Base-by-base conservation (phyloP, 2,888 invertebrate species). In the Epirrhoe alternata region DNA sequence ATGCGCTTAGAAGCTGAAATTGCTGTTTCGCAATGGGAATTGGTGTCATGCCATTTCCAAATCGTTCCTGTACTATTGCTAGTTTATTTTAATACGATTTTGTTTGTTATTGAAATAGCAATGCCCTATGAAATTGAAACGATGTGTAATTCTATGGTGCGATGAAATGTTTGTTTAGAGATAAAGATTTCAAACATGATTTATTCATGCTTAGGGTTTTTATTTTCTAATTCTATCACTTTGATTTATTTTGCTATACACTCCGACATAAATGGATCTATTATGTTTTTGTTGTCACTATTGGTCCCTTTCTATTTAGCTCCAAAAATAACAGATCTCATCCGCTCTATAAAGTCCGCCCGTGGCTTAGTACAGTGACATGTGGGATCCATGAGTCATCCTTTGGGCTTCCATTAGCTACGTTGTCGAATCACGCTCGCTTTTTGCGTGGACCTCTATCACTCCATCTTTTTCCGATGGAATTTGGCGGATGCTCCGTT, bases 1-100 rank as follows among this genome's bases (percentile, higher is more conserved):
- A 87, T 92, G 92, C 86, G 87, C 82, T 87, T 84, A 83, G 77
- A 77, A 86, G 84, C 87, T 88, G 87, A 84, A 83, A 89, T 89
- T 86, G 85, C 81, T 79, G 66, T 84, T 86, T 82, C 83, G 85
- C 85, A 86, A 87, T 79, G 74, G 80, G 72, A 78, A 77, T 77
- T 70, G 72, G 70, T 78, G 77, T 81, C 82, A 77, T 77, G 76
- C 75, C 77, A 73, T 79, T 77, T 82, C 63, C 65, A 72, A 79
- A 82, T 72, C 74, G 71, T 42, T 42, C 12, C 38, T 42, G 38
- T 10, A 42, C 38, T 42, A 1, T 3, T 12, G 38, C 76, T 75
- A 69, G 71, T 77, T 55, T 71, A 72, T 78, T 77, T 76, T 78
- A 76, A 80, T 78, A 75, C 73, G 69, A 71, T 77, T 77, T 59